A percentile compares a stretch with the other conserved stretches of the same genome.
Evolutionary conservation across 2,797 vertebrate genomes (phyloP).

Genomic region (Anguilla anguilla): DNA sequence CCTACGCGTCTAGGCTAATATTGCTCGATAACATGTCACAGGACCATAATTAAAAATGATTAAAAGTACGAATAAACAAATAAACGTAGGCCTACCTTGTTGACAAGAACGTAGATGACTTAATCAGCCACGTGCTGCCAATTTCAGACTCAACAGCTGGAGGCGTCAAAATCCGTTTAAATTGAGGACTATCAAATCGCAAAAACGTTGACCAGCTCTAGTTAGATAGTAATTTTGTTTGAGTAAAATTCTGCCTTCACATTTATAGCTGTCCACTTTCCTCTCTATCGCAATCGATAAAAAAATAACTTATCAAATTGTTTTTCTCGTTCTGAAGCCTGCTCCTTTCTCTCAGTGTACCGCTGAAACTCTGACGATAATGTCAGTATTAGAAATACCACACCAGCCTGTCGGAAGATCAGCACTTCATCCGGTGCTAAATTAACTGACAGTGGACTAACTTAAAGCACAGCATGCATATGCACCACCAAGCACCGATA

Average conservation of each 20-base stretch:
- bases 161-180: background rate
- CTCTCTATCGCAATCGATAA: background rate
- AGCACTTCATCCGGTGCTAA: background rate
- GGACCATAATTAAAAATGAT: too few relatives aligned
- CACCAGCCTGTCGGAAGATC: background rate
- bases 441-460: background rate
- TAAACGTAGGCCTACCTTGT: background rate
- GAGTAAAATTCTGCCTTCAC: too few relatives aligned
- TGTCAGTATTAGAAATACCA: constrained; percentile 11
- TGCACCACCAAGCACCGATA: too few relatives aligned
- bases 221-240: background rate
- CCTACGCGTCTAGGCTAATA: too few relatives aligned
- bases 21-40: too few relatives aligned
- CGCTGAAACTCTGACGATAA: background rate
- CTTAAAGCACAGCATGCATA: too few relatives aligned
- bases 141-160: background rate
- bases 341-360: background rate
- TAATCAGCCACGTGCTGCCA: background rate
- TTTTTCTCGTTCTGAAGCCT: background rate
- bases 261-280: too few relatives aligned
- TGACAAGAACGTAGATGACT: background rate
- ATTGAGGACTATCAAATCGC: background rate
- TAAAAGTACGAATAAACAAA: background rate
- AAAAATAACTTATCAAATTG: background rate
- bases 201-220: background rate